phyloP scores from a whole-genome alignment of 2,797 vertebrate species.

The Eupleurogrammus muticus region DNA sequence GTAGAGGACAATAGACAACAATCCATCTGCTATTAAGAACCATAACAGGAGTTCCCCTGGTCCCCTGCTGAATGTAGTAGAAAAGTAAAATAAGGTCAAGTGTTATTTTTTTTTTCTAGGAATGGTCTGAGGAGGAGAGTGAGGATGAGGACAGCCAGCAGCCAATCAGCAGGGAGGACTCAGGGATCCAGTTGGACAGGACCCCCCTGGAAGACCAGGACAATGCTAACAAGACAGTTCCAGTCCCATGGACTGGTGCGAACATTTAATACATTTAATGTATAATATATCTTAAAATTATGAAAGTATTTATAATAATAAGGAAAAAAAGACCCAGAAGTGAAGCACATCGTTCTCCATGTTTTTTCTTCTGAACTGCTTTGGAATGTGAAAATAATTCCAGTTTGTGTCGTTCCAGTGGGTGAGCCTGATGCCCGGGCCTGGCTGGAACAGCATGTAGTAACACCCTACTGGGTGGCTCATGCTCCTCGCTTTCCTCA shows the following conservation, averaged over 20 bases:
- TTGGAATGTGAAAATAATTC: background rate
- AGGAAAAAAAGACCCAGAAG: background rate
- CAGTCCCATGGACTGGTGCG: conserved; percentile 90
- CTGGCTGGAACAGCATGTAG: conserved; percentile 94
- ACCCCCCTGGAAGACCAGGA: conserved; percentile 94
- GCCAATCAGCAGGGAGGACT: conserved; percentile 95
- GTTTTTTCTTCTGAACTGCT: background rate
- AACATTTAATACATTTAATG: background rate
- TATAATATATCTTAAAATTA: background rate
- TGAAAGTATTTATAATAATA: background rate
- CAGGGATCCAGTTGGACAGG: conserved; percentile 95
- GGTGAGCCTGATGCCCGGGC: conserved; percentile 89
- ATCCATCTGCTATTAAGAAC: background rate
- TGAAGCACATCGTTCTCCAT: background rate
- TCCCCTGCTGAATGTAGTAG: too few species aligned
- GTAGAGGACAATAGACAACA: background rate
- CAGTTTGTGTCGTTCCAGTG: conserved; percentile 68
- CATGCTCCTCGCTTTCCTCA: conserved; percentile 89
- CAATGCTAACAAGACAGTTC: conserved; percentile 84
- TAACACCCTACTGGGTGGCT: conserved; percentile 92
- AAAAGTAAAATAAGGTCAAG: background rate
- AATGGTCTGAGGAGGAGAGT: conserved; percentile 95
- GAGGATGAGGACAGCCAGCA: conserved; percentile 90
- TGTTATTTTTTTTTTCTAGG: conserved; percentile 74
- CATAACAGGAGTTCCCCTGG: background rate